Conservation (phyloP, 1,140 invertebrate genomes). For the Chelonus insularis region DNA sequence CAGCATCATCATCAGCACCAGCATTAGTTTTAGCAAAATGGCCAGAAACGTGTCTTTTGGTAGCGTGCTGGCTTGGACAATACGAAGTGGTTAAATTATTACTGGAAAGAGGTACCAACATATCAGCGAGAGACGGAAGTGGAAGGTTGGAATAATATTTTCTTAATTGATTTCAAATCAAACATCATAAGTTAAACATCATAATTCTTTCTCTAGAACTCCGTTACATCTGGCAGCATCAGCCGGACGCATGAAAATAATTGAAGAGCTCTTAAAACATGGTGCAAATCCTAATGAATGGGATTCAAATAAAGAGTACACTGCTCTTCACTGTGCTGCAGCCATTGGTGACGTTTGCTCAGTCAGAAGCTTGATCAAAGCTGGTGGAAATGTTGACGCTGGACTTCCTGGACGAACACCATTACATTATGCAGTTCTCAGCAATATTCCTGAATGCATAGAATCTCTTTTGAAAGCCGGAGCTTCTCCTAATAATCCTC, state of each 20-base stretch:
- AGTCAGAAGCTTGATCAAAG: conserved; percentile 65
- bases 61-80: conserved; percentile 48
- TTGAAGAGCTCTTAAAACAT: conserved; percentile 66
- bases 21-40: conserved; percentile 43
- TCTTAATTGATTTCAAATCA: not conserved
- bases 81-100: conserved; percentile 44
- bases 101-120: conserved; percentile 40
- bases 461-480: conserved; percentile 69
- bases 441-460: conserved; percentile 70
- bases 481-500: conserved; percentile 76
- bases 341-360: conserved; percentile 65
- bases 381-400: conserved; percentile 73
- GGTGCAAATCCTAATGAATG: conserved; percentile 69
- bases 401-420: conserved; percentile 68
- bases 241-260: conserved; percentile 67
- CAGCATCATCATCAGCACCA: conserved; percentile 29
- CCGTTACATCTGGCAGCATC: conserved; percentile 78
- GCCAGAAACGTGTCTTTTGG: conserved; percentile 52
- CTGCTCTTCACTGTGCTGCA: conserved; percentile 77
- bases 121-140: conserved; percentile 44
- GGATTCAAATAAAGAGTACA: conserved; percentile 69
- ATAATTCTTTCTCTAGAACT: conserved; percentile 61
- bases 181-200: too few relatives aligned
- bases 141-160: conserved; percentile 54
- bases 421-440: conserved; percentile 75